phyloP scores from a whole-genome alignment of 2,113 vertebrate genomes.

The Scopus umbretta region DNA sequence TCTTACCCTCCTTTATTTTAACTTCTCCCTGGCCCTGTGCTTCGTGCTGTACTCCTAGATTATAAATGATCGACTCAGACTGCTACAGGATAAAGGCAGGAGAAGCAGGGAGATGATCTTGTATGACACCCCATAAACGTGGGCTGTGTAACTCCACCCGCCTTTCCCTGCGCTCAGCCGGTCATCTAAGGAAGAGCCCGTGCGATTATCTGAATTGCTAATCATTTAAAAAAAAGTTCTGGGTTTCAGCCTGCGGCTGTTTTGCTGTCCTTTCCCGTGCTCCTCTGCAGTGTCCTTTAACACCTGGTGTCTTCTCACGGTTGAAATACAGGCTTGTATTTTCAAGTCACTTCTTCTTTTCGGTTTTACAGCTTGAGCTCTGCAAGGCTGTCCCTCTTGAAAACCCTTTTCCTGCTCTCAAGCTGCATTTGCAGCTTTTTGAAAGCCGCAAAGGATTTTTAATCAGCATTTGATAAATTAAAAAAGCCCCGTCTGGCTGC shows the following conservation, averaged over 20 bases:
- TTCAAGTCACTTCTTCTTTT: neutral
- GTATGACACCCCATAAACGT: neutral
- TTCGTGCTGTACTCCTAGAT: neutral
- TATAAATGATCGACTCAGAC: neutral
- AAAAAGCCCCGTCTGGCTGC: neutral
- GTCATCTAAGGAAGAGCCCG: neutral
- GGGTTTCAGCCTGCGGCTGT: neutral
- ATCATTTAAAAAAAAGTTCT: accelerated
- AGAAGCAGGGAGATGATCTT: neutral
- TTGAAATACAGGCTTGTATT: neutral
- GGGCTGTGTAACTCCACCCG: neutral
- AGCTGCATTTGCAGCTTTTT: neutral
- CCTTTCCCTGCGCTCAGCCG: neutral
- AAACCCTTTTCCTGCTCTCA: neutral
- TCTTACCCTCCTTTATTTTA: neutral
- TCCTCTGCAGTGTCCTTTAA: neutral
- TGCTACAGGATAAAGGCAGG: neutral
- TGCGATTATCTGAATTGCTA: neutral
- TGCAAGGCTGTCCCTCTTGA: accelerated
- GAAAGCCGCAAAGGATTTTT: neutral
- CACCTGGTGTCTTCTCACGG: neutral
- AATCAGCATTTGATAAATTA: neutral
- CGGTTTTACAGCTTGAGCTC: neutral
- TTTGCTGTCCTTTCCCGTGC: neutral
- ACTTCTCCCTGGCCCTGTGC: neutral